A percentile compares a stretch with the other conserved stretches of the same genome.
Evolutionary conservation across 2,888 invertebrate species (phyloP).

Genomic region (Miltochrista miniata): DNA sequence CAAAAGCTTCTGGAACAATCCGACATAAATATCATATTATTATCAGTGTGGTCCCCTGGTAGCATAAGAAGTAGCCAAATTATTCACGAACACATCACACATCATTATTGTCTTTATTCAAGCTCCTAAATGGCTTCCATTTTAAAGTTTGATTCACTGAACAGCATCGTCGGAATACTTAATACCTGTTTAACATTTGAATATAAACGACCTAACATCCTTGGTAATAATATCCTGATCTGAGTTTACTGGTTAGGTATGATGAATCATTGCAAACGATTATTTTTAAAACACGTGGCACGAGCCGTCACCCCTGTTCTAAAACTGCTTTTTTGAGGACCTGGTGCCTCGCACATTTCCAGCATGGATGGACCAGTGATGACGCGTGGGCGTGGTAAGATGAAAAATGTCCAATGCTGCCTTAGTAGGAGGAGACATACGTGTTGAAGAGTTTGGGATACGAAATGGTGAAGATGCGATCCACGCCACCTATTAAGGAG

Average conservation of each 20-base stretch:
- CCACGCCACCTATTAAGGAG: no score
- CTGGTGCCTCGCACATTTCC: no score
- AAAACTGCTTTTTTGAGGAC: no score
- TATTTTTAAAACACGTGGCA: background rate
- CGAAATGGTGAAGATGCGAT: no score
- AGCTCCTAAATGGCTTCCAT: constrained; percentile 26
- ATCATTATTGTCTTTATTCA: constrained; percentile 23
- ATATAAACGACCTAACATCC: constrained; percentile 5
- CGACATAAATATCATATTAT: no score
- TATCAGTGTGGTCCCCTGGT: background rate
- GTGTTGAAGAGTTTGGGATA: no score
- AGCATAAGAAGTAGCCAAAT: constrained; percentile 20
- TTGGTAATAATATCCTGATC: constrained; percentile 2
- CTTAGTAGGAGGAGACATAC: no score
- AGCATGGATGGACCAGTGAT: no score
- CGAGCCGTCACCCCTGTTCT: no score
- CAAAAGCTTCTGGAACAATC: background rate
- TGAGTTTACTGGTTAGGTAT: background rate
- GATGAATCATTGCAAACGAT: background rate
- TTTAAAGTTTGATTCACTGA: constrained; percentile 32
- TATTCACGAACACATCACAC: constrained; percentile 30
- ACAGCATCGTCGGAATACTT: constrained; percentile 30
- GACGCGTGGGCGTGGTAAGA: no score
- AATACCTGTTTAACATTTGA: constrained; percentile 32
- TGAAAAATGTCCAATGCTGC: no score